Evolutionary conservation across 2,797 vertebrate species (phyloP), one percentile per base, ranked within the genome.

Genomic region (Sebastiscus tertius): DNA sequence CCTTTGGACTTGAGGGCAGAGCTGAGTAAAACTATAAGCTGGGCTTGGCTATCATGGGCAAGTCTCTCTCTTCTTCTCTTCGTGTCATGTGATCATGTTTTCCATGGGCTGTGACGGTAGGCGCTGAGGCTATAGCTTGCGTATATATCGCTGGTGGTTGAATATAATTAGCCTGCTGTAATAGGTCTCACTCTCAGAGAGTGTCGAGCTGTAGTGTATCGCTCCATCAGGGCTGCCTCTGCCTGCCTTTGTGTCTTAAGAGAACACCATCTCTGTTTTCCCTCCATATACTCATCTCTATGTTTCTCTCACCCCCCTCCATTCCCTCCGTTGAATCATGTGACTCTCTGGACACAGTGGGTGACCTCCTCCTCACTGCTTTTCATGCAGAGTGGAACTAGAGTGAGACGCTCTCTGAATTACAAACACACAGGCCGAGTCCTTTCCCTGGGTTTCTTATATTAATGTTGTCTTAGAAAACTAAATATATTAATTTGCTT

Each of bases 321-420:
- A 42, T 72, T 75, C 81, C 80, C 74, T 81, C 70, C 46, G 72
- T 73, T 56, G 59, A 72, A 85, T 93, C 89, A 91, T 86, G 90
- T 92, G 92, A 93, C 87, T 85, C 61, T 79, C 69, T 79, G 87
- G 87, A 91, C 87, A 84, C 84, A 86, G 87, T 81, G 86, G 81
- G 85, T 83, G 84, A 91, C 87, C 90, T 89, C 85, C 81, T 85
- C 86, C 87, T 86, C 75, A 3, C 79, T 84, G 86, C 85, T 83
- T 87, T 83, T 82, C 88, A 89, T 88, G 87, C 90, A 80, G 81
- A 88, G 85, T 81, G 77, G 81, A 87, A 73, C 87, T 67, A 22
- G 46, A 84, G 72, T 74, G 77, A 88, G 68, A 89, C 66, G 8
- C 83, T 77, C 58, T 77, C 62, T 87, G 89, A 89, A 88, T 94